These are phyloP conservation scores for Drosophila birchii DNA, from an alignment of 2,888 invertebrate genomes.

Conservation along the genomic window DNA sequence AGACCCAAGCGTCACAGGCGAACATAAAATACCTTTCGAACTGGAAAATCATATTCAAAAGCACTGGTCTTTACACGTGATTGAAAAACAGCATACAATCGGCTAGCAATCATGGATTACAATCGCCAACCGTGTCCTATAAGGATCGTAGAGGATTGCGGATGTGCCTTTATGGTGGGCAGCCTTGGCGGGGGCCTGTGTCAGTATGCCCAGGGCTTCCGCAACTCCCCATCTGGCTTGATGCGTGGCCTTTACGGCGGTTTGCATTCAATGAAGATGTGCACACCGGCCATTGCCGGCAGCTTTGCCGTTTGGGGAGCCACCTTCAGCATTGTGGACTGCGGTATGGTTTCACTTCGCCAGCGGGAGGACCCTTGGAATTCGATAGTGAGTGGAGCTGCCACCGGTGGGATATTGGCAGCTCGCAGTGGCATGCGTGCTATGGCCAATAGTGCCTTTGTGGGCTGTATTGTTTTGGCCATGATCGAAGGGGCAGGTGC, in stretches of 20 bases:
- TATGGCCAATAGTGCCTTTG: conserved; percentile 67
- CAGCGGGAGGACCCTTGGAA: conserved; percentile 69
- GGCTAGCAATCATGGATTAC: conserved; percentile 59
- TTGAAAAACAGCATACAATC: not conserved
- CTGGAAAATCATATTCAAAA: conserved; percentile 28
- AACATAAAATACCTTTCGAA: not conserved
- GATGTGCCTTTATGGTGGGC: conserved; percentile 74
- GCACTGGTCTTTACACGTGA: conserved; percentile 34
- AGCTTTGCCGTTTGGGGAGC: conserved; percentile 72
- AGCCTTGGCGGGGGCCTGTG: conserved; percentile 66
- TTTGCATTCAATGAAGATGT: conserved; percentile 62
- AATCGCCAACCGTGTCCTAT: conserved; percentile 71
- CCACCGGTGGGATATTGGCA: conserved; percentile 66
- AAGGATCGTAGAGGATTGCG: conserved; percentile 69
- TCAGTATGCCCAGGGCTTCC: conserved; percentile 61
- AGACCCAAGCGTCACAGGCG: conserved; percentile 7
- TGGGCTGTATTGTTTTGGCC: conserved; percentile 67
- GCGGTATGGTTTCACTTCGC: conserved; percentile 59
- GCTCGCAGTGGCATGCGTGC: conserved; percentile 67
- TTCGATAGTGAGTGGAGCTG: conserved; percentile 66
- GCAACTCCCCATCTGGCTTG: conserved; percentile 62
- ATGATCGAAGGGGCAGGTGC: conserved; percentile 67
- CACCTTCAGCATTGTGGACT: conserved; percentile 70
- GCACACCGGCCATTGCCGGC: conserved; percentile 65
- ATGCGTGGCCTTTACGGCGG: conserved; percentile 66